Evolutionary conservation across 1,140 invertebrate genomes (phyloP).

Genomic region (Zelostemma sp.): DNA sequence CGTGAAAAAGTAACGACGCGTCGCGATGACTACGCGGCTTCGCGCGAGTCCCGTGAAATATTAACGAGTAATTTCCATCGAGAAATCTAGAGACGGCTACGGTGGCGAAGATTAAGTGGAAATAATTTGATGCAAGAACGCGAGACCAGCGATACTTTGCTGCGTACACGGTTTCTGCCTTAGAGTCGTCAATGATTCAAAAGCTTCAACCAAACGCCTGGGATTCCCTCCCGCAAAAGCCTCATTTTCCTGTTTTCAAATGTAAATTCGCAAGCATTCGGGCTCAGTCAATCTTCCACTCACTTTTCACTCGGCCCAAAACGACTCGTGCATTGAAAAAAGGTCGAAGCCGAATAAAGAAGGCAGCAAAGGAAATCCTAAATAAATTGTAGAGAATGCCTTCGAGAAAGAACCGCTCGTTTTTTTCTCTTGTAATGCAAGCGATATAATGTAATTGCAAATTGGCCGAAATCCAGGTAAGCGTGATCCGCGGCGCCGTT

Average conservation of each 20-base stretch:
- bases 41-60: slow-evolving; percentile 30
- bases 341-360: too few species aligned
- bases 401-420: too few species aligned
- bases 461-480: slow-evolving; percentile 44
- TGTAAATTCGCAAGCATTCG: slow-evolving; percentile 4
- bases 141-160: slow-evolving; percentile 45
- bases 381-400: too few species aligned
- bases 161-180: slow-evolving; percentile 60
- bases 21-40: slow-evolving; percentile 24
- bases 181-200: slow-evolving; percentile 61
- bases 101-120: slow-evolving; percentile 45
- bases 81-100: slow-evolving; percentile 22
- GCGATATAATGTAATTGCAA: slow-evolving; percentile 31
- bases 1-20: slow-evolving; percentile 36
- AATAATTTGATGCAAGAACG: slow-evolving; percentile 55
- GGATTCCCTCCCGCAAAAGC: slow-evolving; percentile 12
- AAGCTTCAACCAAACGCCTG: slow-evolving; percentile 28
- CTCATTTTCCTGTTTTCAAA: slow-evolving; percentile 19
- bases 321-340: too few species aligned
- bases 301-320: neutral
- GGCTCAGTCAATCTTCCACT: neutral
- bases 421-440: slow-evolving; percentile 25
- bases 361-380: too few species aligned
- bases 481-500: too few species aligned
- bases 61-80: slow-evolving; percentile 40